Conservation (phyloP, 2,113 vertebrate species). For the Miniopterus natalensis region DNA sequence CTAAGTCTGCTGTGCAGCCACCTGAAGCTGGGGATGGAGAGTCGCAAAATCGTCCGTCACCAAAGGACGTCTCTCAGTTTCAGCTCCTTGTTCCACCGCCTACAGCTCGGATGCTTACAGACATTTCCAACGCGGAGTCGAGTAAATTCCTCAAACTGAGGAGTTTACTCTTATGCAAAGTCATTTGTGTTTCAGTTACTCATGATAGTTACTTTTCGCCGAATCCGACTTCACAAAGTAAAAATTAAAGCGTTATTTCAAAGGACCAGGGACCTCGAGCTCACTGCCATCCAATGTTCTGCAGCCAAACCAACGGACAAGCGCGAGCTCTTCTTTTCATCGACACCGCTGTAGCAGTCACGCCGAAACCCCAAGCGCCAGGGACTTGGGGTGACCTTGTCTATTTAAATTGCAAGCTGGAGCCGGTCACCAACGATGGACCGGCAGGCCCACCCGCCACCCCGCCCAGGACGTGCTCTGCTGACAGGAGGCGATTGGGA, state of each 20-base stretch:
- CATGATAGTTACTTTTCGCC: not conserved
- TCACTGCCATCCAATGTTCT: not conserved
- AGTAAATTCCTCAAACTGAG: conserved; percentile 3
- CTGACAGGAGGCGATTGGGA: not conserved
- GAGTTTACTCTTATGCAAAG: not conserved
- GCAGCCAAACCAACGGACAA: not conserved
- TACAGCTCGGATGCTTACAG: not conserved
- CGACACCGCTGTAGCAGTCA: not conserved
- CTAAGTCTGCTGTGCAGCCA: not conserved
- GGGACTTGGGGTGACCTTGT: not conserved
- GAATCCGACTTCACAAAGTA: not conserved
- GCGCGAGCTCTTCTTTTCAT: not conserved
- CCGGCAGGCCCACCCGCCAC: not conserved
- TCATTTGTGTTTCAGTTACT: not conserved
- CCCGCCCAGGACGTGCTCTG: not conserved
- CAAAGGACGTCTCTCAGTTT: not conserved
- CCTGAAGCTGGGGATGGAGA: not conserved
- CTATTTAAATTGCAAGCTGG: not conserved
- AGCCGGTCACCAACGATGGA: not conserved
- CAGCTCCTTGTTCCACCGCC: not conserved
- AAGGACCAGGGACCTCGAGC: not conserved
- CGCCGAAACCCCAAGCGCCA: not conserved
- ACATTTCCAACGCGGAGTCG: not conserved
- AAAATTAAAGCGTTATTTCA: conserved; percentile 1
- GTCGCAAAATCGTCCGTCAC: not conserved